Evolutionary conservation across 2,797 vertebrate genomes (phyloP), one percentile per base, ranked within the genome.

Genomic region (Tokudaia tokunoshimensis): DNA sequence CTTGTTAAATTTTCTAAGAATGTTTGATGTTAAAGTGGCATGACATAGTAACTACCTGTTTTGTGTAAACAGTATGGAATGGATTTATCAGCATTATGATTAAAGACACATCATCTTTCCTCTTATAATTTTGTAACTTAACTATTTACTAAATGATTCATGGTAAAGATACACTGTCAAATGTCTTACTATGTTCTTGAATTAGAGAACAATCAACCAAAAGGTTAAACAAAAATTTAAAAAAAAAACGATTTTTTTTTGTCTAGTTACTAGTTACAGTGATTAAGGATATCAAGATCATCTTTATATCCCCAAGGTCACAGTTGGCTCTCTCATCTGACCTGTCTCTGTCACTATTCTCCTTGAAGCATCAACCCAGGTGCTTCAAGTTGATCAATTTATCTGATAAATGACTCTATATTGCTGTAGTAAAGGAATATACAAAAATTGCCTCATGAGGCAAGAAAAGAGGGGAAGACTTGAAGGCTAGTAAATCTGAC

Each of bases 1-100:
- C 79, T 67, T 52, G 19, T 65, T 95, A 24, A 24, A 91, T 94
- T 94, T 95, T 94, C 90, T 89, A 97, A 96, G 89, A 94, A 86
- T 8, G 7, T 89, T 94, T 57, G 65, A 10, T 94, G 79, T 78
- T 67, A 92, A 14, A 83, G 75, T 17, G 52, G 87, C 20, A 2
- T 83, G 70, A 96, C 61, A 89, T 26, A 19, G 52, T 52, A 17
- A 93, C 59, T 70, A 3, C 59, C 41, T 24, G 24, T 95, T 90
- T 79, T 37, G 84, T 79, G 8, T 31, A 97, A 95, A 92, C 4
- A 83, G 31, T 57, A 87, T 22, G 37, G 15, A 85, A 92, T 85
- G 59, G 41, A 93, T 37, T 92, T 52, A 52, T 78, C 34, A 47
- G 29, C 55, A 78, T 41, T 88, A 67, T 67, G 22, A 83, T 79